Base-by-base conservation (phyloP, 2,113 vertebrate species). In the Corvus cornix region DNA sequence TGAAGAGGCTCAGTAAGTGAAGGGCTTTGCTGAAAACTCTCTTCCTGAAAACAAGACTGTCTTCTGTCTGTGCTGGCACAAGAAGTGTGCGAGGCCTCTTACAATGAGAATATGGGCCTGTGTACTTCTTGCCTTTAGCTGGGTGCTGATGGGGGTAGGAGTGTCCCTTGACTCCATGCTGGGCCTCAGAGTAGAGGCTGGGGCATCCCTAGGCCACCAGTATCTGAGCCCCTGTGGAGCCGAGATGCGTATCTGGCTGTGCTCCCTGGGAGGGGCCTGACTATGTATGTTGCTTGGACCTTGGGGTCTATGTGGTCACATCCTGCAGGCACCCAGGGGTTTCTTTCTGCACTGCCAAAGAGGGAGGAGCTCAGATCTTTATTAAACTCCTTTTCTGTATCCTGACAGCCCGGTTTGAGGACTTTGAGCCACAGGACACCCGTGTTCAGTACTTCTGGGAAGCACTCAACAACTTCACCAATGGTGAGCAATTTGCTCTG, bases 361-460 rank as follows among this genome's bases (percentile, higher is more conserved):
- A 18, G 49, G 16, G 33, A 87, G 44, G 33, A 90, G 51, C 28
- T 72, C 51, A 22, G 17, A 56, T 44, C 59, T 91, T 63, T 49
- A 59, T 16, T 73, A 78, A 49, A 46, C 6, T 60, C 9, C 2
- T 56, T 69, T 59, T 60, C 58, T 91, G 9, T 87, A 33, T 82
- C 56, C 37, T 62, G 55, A 62, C 96, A 99, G 99, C 99, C 49
- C 98, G 98, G 15, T 99, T 99, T 97, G 99, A 99, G 94, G 99
- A 99, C 96, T 98, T 99, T 72, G 99, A 99, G 73, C 98, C 98
- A 33, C 97, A 98, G 46, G 99, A 99, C 53, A 97, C 98, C 7
- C 97, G 99, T 67, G 98, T 99, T 90, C 99, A 99, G 76, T 99
- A 99, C 96, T 97, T 99, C 91, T 99, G 99, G 99, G 99, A 99